Evolutionary conservation across 2,888 invertebrate species (phyloP).

Genomic region (Anthophora plumipes): DNA sequence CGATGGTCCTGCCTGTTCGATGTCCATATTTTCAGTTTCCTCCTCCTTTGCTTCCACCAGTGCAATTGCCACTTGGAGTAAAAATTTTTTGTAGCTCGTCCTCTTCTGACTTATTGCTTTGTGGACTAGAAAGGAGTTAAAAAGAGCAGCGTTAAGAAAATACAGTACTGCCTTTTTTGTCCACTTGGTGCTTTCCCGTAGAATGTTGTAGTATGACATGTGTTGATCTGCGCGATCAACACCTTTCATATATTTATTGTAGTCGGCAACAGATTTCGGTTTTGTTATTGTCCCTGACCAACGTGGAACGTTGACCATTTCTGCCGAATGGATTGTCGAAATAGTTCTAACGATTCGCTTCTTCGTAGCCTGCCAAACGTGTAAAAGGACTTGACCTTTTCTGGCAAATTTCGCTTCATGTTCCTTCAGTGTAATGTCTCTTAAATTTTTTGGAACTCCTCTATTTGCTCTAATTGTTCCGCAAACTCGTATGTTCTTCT

Average conservation of each 20-base stretch:
- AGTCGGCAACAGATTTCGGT: too few relatives aligned
- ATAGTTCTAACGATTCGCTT: too few relatives aligned
- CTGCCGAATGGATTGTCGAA: too few relatives aligned
- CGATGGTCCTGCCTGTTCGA: slow-evolving; percentile 28
- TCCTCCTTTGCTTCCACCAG: slow-evolving; percentile 17
- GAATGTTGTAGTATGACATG: too few relatives aligned
- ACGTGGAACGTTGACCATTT: slow-evolving; percentile 26
- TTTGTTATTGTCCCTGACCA: slow-evolving; percentile 23
- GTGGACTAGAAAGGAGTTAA: slow-evolving; percentile 39
- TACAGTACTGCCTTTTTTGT: slow-evolving; percentile 47
- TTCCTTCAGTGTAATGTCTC: neutral
- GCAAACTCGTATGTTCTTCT: slow-evolving; percentile 11
- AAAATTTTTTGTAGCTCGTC: slow-evolving; percentile 32
- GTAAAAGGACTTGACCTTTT: too few relatives aligned
- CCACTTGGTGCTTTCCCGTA: too few relatives aligned
- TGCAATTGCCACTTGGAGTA: slow-evolving; percentile 36
- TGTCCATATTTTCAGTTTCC: slow-evolving; percentile 20
- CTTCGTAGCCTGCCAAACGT: too few relatives aligned
- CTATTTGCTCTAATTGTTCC: slow-evolving; percentile 41
- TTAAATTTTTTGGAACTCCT: slow-evolving; percentile 30
- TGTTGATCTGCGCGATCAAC: too few relatives aligned
- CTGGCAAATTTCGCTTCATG: slow-evolving; percentile 16
- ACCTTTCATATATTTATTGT: too few relatives aligned
- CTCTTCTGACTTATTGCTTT: slow-evolving; percentile 32
- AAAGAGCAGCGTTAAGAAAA: slow-evolving; percentile 40